A percentile compares a stretch with the other conserved stretches of the same genome.
Conservation (phyloP, 2,797 vertebrate species). For the Aeoliscus strigatus region DNA sequence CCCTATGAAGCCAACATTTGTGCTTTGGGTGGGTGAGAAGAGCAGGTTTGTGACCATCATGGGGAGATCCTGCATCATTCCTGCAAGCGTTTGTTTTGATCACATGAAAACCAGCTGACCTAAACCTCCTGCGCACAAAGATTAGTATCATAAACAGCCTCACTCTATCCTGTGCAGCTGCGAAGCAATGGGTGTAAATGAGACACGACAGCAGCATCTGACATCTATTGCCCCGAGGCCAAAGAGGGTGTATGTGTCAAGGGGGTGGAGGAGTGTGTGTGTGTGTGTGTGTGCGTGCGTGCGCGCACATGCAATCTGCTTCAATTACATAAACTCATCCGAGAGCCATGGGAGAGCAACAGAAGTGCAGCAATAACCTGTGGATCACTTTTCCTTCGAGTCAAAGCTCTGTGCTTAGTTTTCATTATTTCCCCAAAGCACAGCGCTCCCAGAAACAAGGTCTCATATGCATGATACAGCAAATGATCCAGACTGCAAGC, state of each 20-base stretch:
- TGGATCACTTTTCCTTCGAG: conserved; percentile 64
- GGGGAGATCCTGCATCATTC: too few species aligned
- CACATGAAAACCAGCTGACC: background rate
- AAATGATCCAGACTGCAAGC: conserved; percentile 27
- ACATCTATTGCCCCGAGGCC: conserved; percentile 44
- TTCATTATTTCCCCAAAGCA: conserved; percentile 63
- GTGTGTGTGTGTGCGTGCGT: too few species aligned
- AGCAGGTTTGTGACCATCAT: too few species aligned
- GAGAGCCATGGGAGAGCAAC: conserved; percentile 51
- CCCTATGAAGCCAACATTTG: too few species aligned
- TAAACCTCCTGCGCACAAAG: too few species aligned
- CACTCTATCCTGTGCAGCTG: conserved; percentile 28
- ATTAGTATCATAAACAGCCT: conserved; percentile 26
- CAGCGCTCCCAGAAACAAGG: conserved; percentile 45
- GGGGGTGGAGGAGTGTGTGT: background rate
- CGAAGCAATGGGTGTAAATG: conserved; percentile 53
- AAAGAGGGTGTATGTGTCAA: conserved; percentile 2
- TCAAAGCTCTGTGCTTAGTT: conserved; percentile 59
- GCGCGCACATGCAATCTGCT: conserved; percentile 31
- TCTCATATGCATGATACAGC: conserved; percentile 24
- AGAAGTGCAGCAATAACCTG: conserved; percentile 55
- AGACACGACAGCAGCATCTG: conserved; percentile 57
- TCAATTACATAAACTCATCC: conserved; percentile 59
- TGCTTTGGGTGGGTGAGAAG: too few species aligned
- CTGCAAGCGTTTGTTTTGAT: background rate